Evolutionary conservation across 2,888 invertebrate genomes (phyloP), one percentile per base, ranked within the genome.

Genomic region (Drosophila setosimentum): DNA sequence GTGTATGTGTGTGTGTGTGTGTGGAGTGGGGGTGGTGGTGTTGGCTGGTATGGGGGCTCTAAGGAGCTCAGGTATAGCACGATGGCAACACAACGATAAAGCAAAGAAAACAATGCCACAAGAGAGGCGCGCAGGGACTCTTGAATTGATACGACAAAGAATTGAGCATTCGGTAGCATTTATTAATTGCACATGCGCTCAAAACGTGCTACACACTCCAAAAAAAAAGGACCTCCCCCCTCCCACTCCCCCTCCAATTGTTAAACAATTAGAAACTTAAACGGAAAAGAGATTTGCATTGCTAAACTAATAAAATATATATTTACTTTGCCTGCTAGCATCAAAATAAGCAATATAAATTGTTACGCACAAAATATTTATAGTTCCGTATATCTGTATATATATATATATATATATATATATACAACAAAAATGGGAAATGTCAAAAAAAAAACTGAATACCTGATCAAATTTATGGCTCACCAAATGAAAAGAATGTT

Each of bases 131-230:
- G 55, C 57, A 57, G 67, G 58, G 51, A 64, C 40, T 21, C 40
- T 54, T 57, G 40, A 55, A 62, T 64, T 59, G 77, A 59, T 59
- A 32, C 60, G 57, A 49, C 68, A 63, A 58, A 64, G 74, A 76
- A 78, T 80, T 76, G 72, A 63, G 77, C 45, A 78, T 80, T 68
- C 73, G 73, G 78, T 66, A 82, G 88, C 86, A 86, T 87, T 87
- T 87, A 87, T 87, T 87, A 87, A 87, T 87, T 87, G 86, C 90
- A 88, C 86, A 86, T 86, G 88, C 82, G 81, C 78, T 61, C 74
- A 70, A 80, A 86, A 80, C 89, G 89, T 85, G 84, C 72, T 64
- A 58, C 70, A 77, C 85, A 82, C 73, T 60, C 59, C 24, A 33
- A 5, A 32, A 33, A 5, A 32, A 33, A 18, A 30, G 6, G 18